Evolutionary conservation across 64 coral and sea anemone species (phyloP), one percentile per base, ranked within the genome.

Genomic region (Orbicella faveolata): DNA sequence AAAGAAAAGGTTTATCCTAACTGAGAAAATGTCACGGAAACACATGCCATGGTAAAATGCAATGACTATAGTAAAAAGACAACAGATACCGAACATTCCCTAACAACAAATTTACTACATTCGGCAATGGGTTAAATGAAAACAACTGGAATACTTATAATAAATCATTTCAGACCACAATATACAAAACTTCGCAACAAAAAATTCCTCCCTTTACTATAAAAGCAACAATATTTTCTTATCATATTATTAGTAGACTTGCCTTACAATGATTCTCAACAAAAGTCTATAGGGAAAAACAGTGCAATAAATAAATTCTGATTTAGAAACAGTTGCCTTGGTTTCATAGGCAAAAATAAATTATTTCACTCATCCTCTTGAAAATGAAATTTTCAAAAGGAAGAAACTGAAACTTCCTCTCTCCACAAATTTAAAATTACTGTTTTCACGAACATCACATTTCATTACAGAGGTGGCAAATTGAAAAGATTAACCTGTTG

Each of bases 401-500:
- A n/a, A 25, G 67, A 70, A 70, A 70, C 67, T 70, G 67, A 33
- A 70, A 70, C 25, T 70, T 70, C 21, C 48, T 83, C 20, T 70
- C 21, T 59, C 41, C 34, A 62, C 19, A 18, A 70, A 85, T 30
- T 30, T 30, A 30, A 30, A 30, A 30, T 52, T 73, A 37, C 36
- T 23, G 9, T 20, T 85, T 72, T 85, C 1, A 16, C 10, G 7
- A 2, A 23, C 20, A 36, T n/a, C 11, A 72, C 9, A 12, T 85
- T 33, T 85, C 19, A 85, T 85, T 63, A 52, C 23, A 6, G 67
- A 72, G 63, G 64, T 73, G 82, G 48, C 65, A 85, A 66, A 85
- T 85, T 26, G 44, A 85, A 51, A n/a, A 73, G 82, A 73, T 78
- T 52, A 78, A 51, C 41, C 41, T 53, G 63, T 85, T 85, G 72